Conservation (phyloP, 2,888 invertebrate genomes). For the Cheiracanthium punctorium region DNA sequence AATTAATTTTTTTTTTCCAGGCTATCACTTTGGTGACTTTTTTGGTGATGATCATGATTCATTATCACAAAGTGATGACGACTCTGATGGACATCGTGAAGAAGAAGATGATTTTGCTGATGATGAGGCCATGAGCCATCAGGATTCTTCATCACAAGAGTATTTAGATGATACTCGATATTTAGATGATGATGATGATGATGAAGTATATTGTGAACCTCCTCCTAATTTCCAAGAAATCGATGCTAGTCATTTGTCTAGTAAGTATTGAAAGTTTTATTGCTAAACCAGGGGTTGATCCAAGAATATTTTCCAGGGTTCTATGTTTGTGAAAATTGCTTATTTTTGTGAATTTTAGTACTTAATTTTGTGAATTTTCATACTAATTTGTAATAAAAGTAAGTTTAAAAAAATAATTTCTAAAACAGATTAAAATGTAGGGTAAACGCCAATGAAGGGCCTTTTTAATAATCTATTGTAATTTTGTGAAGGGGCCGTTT, state of each 20-base stretch:
- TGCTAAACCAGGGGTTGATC: too few relatives aligned
- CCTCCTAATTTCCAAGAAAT: conserved; percentile 63
- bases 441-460: too few relatives aligned
- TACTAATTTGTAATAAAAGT: too few relatives aligned
- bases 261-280: conserved; percentile 12
- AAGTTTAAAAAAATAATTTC: too few relatives aligned
- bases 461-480: too few relatives aligned
- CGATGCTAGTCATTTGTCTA: conserved; percentile 67
- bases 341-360: too few relatives aligned
- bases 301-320: too few relatives aligned
- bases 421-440: too few relatives aligned
- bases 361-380: too few relatives aligned
- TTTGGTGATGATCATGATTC: conserved; percentile 70
- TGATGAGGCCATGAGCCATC: conserved; percentile 77
- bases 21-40: conserved; percentile 69
- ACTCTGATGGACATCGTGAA: conserved; percentile 67
- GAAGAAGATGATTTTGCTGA: conserved; percentile 79
- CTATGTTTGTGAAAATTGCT: too few relatives aligned
- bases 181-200: conserved; percentile 67
- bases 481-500: too few relatives aligned
- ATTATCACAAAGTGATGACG: conserved; percentile 71
- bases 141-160: conserved; percentile 70
- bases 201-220: conserved; percentile 68
- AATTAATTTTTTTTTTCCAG: too few relatives aligned
- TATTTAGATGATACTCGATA: conserved; percentile 70